Evolutionary conservation across 2,888 invertebrate genomes (phyloP), one percentile per base, ranked within the genome.

Genomic region (Drosophila subsilvestris): DNA sequence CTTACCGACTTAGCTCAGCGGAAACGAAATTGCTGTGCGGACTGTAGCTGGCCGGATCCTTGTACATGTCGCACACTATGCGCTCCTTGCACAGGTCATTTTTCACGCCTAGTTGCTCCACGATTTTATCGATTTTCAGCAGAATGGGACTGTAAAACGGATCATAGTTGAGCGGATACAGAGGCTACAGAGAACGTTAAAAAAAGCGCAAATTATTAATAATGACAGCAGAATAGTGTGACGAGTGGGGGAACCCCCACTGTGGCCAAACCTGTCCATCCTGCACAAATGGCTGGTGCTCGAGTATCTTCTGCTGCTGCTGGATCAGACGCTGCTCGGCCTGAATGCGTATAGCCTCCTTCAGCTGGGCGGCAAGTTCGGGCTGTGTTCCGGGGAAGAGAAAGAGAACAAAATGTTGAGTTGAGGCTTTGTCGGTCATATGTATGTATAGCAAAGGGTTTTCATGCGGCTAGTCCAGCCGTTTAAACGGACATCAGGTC

Each of bases 1-100:
- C 95, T 94, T 91, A 97, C 97, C 97, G 96, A 94, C 97, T 97
- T 50, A 97, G 93, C 90, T 97, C 97, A 47, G 96, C 96, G 18
- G 97, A 97, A 58, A 97, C 94, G 69, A 97, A 94, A 92, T 97
- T 97, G 90, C 97, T 97, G 90, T 96, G 96, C 0, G 97, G 97
- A 69, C 96, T 95, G 86, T 96, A 97, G 81, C 95, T 95, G 74
- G 94, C 93, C 0, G 97, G 97, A 90, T 96, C 96, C 87, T 95
- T 96, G 92, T 97, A 97, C 93, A 97, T 95, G 75, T 95, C 95
- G 90, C 97, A 97, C 2, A 97, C 95, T 0, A 97, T 94, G 68
- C 97, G 93, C 90, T 97, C 97, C 68, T 94, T 93, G 90, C 97
- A 97, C 0, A 94, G 93, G 74, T 95, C 95, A 12, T 96, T 96